These are phyloP conservation scores for Drosophila birchii DNA, from an alignment of 2,888 invertebrate genomes.

Conservation along the genomic window DNA sequence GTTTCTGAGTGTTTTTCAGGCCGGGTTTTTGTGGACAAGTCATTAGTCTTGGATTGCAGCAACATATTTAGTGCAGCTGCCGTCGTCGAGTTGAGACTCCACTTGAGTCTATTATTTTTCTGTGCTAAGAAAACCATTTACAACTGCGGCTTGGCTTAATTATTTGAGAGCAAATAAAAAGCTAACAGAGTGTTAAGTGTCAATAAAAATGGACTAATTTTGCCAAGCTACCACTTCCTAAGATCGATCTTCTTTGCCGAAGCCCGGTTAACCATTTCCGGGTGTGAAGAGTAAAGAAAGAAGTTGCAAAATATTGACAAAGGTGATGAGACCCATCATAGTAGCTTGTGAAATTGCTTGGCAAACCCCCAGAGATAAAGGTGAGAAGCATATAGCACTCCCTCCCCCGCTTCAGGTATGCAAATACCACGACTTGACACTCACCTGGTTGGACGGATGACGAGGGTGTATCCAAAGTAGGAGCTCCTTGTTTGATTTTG, in stretches of 20 bases:
- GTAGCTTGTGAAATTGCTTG: constrained; percentile 23
- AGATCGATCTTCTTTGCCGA: constrained; percentile 53
- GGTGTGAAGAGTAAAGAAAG: constrained; percentile 20
- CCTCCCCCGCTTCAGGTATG: background rate
- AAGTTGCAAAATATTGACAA: constrained; percentile 59
- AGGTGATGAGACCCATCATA: constrained; percentile 42
- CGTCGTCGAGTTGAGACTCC: constrained; percentile 7
- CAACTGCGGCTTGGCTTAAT: constrained; percentile 31
- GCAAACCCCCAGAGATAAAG: constrained; percentile 8
- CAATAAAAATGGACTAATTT: constrained; percentile 51
- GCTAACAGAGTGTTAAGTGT: constrained; percentile 51
- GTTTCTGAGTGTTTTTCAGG: constrained; percentile 49
- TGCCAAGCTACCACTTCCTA: constrained; percentile 22
- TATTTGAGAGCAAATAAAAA: constrained; percentile 48
- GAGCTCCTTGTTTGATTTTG: constrained; percentile 79
- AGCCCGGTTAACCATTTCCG: constrained; percentile 13
- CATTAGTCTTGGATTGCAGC: constrained; percentile 29
- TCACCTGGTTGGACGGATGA: constrained; percentile 82
- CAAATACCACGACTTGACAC: constrained; percentile 53
- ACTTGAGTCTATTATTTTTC: constrained; percentile 23
- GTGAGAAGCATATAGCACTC: constrained; percentile 4
- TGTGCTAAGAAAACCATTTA: constrained; percentile 21
- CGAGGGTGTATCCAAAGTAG: constrained; percentile 83
- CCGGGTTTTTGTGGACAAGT: constrained; percentile 31
- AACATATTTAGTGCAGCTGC: constrained; percentile 68